A percentile compares a stretch with the other conserved stretches of the same genome.
Conservation (phyloP, 2,113 vertebrate species). For the Apteryx owenii region DNA sequence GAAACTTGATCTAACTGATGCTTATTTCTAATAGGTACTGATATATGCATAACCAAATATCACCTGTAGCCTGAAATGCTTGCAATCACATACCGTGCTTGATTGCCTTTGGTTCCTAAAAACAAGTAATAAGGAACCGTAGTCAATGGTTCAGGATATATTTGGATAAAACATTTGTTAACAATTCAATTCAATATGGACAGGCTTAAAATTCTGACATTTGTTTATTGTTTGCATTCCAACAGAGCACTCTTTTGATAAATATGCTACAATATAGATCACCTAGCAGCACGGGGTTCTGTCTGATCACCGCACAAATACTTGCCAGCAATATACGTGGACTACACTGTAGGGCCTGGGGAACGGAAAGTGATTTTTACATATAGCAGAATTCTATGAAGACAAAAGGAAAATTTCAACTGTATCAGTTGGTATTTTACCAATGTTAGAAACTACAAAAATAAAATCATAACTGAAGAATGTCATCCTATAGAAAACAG, state of each 20-base stretch:
- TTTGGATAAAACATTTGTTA: not conserved
- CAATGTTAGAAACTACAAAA: not conserved
- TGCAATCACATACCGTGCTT: not conserved
- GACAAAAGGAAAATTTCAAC: not conserved
- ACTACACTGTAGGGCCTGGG: not conserved
- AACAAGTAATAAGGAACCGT: not conserved
- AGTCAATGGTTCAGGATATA: not conserved
- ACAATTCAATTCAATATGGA: not conserved
- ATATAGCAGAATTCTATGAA: not conserved
- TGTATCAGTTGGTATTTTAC: not conserved
- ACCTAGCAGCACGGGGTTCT: not conserved
- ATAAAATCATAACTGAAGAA: not conserved
- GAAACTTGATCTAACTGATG: not conserved
- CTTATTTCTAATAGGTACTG: not conserved
- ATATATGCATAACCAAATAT: not conserved
- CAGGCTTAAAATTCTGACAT: not conserved
- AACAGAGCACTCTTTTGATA: not conserved
- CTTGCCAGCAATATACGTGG: accelerated
- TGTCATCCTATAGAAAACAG: not conserved
- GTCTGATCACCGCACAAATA: not conserved
- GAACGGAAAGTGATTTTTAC: not conserved
- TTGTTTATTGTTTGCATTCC: not conserved
- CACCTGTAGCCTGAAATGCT: not conserved
- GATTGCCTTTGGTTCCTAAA: not conserved
- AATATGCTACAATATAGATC: not conserved